These are phyloP conservation scores for Hypocryptadius cinnamomeus DNA, from an alignment of 2,113 vertebrate species.

Conservation along the genomic window DNA sequence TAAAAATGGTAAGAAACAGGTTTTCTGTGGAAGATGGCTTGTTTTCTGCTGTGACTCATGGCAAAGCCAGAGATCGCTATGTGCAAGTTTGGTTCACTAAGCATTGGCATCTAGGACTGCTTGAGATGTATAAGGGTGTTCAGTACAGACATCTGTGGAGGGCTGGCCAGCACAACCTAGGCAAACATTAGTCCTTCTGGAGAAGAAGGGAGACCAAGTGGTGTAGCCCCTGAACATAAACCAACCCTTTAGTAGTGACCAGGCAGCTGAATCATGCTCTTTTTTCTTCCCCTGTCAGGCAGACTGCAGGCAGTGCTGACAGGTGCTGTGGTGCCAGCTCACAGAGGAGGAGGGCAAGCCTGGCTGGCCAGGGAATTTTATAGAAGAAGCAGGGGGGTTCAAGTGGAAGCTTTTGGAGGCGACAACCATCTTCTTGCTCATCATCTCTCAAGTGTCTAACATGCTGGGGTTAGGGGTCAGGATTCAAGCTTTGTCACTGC, in stretches of 20 bases:
- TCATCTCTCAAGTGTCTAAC: background rate
- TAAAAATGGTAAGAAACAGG: background rate
- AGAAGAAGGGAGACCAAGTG: background rate
- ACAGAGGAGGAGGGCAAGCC: background rate
- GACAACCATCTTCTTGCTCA: background rate
- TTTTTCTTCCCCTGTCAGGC: rapidly evolving
- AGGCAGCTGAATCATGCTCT: background rate
- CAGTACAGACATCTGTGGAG: background rate
- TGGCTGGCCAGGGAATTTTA: background rate
- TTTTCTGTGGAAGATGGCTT: background rate
- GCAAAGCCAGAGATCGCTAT: background rate
- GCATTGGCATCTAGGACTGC: background rate
- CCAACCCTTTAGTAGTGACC: background rate
- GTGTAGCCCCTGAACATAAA: background rate
- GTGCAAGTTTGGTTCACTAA: background rate
- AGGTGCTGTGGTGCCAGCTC: background rate
- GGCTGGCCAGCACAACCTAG: background rate
- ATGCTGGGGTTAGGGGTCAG: background rate
- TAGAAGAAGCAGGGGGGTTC: background rate
- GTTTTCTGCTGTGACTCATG: background rate
- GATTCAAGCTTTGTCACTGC: background rate
- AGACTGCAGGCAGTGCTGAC: background rate
- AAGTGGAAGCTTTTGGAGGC: background rate
- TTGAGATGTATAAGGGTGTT: background rate
- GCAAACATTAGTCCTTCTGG: background rate